A percentile compares a stretch with the other conserved stretches of the same genome.
These are phyloP conservation scores for Porites australiensis DNA, from an alignment of 64 coral and sea anemone species.

Conservation along the genomic window DNA sequence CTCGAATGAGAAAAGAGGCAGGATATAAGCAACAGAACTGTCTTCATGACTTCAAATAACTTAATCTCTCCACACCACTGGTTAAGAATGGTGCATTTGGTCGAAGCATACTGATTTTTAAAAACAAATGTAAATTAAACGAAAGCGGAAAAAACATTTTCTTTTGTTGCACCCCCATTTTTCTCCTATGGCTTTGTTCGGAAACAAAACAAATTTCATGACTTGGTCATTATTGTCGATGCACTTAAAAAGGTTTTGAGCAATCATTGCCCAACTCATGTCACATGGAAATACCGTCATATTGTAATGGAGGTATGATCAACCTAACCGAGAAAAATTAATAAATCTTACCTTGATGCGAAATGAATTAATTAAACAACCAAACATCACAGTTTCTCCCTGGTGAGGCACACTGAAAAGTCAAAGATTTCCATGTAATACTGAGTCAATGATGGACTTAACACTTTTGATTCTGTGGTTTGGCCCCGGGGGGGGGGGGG, in stretches of 20 bases:
- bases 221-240: too few species aligned
- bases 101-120: background rate
- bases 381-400: too few species aligned
- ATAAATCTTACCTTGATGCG: too few species aligned
- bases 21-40: background rate
- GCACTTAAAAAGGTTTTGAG: background rate
- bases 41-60: background rate
- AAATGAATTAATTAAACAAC: too few species aligned
- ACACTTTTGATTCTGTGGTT: too few species aligned
- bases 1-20: background rate
- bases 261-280: background rate
- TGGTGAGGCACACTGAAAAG: too few species aligned
- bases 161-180: background rate
- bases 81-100: background rate
- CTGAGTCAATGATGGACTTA: too few species aligned
- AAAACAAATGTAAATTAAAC: background rate
- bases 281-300: background rate
- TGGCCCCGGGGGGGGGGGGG: too few species aligned
- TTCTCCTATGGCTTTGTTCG: background rate
- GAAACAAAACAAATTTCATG: background rate
- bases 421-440: too few species aligned
- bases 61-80: background rate
- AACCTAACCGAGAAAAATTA: too few species aligned
- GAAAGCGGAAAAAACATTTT: constrained; percentile 10
- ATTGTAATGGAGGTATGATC: too few species aligned